A percentile compares a stretch with the other conserved stretches of the same genome.
Conservation (phyloP, 2,797 vertebrate genomes). For the Tarsius wallacei region DNA sequence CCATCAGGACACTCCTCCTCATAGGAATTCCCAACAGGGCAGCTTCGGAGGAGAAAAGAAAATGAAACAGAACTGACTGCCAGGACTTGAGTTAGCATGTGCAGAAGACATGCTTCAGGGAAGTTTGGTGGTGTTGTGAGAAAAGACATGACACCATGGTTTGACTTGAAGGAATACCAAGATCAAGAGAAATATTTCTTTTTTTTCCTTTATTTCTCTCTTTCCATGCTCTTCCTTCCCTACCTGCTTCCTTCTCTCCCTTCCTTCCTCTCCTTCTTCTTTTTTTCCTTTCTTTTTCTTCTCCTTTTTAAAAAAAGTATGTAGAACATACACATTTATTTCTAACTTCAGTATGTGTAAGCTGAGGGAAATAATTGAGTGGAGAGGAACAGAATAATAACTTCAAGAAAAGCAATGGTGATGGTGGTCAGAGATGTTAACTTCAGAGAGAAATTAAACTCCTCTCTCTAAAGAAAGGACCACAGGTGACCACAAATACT, state of each 20-base stretch:
- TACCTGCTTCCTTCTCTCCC: no score
- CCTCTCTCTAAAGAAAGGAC: background rate
- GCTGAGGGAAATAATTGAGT: background rate
- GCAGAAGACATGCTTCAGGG: background rate
- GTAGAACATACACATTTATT: background rate
- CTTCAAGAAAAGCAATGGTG: background rate
- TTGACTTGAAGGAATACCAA: background rate
- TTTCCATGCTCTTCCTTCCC: background rate
- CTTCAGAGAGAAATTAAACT: conserved; percentile 10
- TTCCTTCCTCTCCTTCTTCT: background rate
- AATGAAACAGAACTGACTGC: background rate
- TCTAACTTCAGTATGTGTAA: conserved; percentile 23
- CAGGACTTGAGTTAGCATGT: background rate
- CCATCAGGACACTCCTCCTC: no score
- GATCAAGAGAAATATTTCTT: background rate
- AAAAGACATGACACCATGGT: background rate
- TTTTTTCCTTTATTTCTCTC: background rate
- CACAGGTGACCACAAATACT: background rate
- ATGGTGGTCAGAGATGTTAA: background rate
- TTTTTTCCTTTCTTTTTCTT: background rate
- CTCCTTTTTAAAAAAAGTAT: background rate
- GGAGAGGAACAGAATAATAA: background rate
- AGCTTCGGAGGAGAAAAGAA: background rate
- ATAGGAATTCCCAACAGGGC: no score
- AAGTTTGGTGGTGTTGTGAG: background rate